phyloP scores from a whole-genome alignment of 2,888 invertebrate genomes.

The Ischnus inquisitorius region DNA sequence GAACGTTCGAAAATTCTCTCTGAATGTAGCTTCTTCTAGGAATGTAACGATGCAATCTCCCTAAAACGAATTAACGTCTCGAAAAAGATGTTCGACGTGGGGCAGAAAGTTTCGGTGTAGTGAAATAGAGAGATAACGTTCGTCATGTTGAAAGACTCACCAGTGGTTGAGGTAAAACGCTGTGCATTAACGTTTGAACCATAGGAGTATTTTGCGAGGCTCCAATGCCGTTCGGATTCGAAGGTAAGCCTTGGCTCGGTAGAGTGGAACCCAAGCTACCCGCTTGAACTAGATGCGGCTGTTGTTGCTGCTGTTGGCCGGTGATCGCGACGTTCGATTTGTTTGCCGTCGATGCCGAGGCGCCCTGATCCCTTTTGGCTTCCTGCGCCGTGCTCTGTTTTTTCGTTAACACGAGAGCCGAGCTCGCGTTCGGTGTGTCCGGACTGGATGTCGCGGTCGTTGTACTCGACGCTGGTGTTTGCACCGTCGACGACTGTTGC shows the following conservation, averaged over 20 bases:
- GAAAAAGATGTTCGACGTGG: too few relatives aligned
- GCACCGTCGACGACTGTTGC: conserved; percentile 72
- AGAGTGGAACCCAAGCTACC: conserved; percentile 75
- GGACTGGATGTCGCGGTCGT: conserved; percentile 79
- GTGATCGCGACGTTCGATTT: conserved; percentile 69
- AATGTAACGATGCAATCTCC: too few relatives aligned
- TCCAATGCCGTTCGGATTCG: conserved; percentile 81
- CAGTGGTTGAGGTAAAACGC: conserved; percentile 84
- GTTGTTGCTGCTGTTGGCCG: conserved; percentile 73
- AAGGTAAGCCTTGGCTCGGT: conserved; percentile 80
- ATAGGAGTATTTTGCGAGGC: conserved; percentile 80
- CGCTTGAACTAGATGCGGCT: conserved; percentile 70
- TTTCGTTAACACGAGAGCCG: conserved; percentile 73
- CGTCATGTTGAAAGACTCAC: conserved; percentile 74
- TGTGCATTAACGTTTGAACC: conserved; percentile 84
- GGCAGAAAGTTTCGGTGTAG: neutral
- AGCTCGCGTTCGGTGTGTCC: conserved; percentile 78
- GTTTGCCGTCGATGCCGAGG: conserved; percentile 56
- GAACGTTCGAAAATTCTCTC: too few relatives aligned
- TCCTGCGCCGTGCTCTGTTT: conserved; percentile 78
- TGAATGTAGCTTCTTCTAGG: too few relatives aligned
- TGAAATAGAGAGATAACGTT: neutral
- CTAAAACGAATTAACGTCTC: too few relatives aligned
- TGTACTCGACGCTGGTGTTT: conserved; percentile 78
- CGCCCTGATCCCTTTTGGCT: conserved; percentile 77